Percentiles rank a stretch among this genome's conserved stretches.
Conservation (phyloP, 2,888 invertebrate genomes). For the Nudaria mundana region DNA sequence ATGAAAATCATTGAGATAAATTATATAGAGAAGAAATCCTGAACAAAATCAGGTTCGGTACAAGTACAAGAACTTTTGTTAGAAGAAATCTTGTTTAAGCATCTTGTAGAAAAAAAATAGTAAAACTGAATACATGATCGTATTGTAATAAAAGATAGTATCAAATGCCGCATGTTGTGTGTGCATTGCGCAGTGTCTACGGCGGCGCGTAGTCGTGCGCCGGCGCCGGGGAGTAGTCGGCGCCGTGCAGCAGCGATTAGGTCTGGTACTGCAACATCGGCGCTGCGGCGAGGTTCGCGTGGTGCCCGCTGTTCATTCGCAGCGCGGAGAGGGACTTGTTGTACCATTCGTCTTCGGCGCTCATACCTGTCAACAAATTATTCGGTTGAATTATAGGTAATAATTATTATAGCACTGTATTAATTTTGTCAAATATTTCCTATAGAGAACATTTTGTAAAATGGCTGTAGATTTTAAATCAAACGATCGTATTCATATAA, state of each 20-base stretch:
- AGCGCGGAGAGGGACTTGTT: slow-evolving; percentile 98
- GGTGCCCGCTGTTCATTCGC: slow-evolving; percentile 97
- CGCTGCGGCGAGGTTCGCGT: slow-evolving; percentile 96
- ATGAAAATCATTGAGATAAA: too few relatives aligned
- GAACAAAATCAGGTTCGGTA: too few relatives aligned
- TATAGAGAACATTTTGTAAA: too few relatives aligned
- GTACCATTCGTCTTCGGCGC: slow-evolving; percentile 98
- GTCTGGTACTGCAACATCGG: slow-evolving; percentile 99
- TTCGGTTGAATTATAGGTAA: slow-evolving; percentile 1
- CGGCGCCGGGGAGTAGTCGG: slow-evolving; percentile 75
- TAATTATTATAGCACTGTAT: too few relatives aligned
- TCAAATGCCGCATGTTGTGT: slow-evolving; percentile 21
- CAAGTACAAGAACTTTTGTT: too few relatives aligned
- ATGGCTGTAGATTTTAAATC: too few relatives aligned
- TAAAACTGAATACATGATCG: slow-evolving; percentile 7
- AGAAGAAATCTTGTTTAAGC: too few relatives aligned
- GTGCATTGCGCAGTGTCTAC: slow-evolving; percentile 40
- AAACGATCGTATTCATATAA: too few relatives aligned
- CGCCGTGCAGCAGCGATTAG: slow-evolving; percentile 87
- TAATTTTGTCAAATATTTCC: too few relatives aligned
- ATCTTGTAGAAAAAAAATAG: not conserved
- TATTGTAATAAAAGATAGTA: too few relatives aligned
- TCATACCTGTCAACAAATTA: slow-evolving; percentile 87
- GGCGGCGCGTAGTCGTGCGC: slow-evolving; percentile 74
- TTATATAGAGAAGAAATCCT: too few relatives aligned